Conservation (phyloP, 2,797 vertebrate species). For the Xiphorhynchus erythropygius region DNA sequence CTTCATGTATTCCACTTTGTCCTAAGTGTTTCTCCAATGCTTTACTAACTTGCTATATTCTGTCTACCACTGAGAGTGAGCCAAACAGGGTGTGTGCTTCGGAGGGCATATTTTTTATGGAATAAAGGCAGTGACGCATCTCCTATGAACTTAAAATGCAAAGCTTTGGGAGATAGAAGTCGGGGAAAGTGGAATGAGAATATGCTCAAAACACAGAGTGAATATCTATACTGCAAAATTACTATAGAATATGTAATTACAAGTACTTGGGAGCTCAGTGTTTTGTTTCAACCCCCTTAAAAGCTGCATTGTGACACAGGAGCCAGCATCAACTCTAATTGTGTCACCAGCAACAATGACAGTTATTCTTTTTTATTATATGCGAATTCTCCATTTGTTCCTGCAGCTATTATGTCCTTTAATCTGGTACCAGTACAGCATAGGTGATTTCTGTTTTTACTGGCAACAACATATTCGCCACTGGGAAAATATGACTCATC, state of each 20-base stretch:
- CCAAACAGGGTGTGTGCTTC: background rate
- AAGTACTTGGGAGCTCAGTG: background rate
- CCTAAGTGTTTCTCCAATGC: background rate
- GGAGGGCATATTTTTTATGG: background rate
- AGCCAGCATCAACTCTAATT: background rate
- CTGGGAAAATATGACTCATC: constrained; percentile 37
- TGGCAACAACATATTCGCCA: background rate
- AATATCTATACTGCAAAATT: background rate
- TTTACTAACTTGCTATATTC: background rate
- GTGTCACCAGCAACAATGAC: background rate
- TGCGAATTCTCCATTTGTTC: constrained; percentile 11
- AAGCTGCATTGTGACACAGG: background rate
- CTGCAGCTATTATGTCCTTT: background rate
- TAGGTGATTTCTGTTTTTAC: constrained; percentile 42
- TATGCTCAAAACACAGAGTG: background rate
- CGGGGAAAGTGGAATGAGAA: background rate
- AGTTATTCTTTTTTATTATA: constrained; percentile 31
- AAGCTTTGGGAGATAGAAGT: background rate
- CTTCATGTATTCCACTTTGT: background rate
- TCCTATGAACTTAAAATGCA: background rate
- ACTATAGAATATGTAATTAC: background rate
- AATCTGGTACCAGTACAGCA: background rate
- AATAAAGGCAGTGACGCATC: background rate
- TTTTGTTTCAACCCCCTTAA: constrained; percentile 1
- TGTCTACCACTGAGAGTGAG: background rate